Base-by-base conservation (phyloP, 2,797 vertebrate genomes). In the Aphelocoma californica region DNA sequence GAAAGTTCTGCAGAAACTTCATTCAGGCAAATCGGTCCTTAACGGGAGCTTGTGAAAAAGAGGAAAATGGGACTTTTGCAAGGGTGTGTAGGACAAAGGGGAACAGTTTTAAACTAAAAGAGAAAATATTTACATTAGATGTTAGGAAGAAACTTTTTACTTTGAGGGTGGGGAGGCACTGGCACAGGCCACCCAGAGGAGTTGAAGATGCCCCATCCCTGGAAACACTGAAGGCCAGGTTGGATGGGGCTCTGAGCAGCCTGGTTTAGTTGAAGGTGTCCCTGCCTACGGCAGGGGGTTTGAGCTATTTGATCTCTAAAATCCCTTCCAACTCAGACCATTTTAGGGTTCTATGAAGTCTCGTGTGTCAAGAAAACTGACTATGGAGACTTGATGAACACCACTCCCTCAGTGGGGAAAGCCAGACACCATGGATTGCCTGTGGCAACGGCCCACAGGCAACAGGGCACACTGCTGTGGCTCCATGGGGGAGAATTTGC, bases 381-480 rank as follows among this genome's bases (percentile, higher is more conserved):
- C 4, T 12, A 2, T 3, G 32, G 23, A 18, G 31, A 14, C 8
- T 7, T 4, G 40, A 8, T 13, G 51, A 14, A 21, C 11, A 9
- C 0, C 2, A 12, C 21, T n/a, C 11, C 15, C 6, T 36, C 21
- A 8, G 32, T 7, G 18, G 8, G 16, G 44, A 47, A 29, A 5
- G 26, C 31, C 26, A 34, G 34, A 32, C 42, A 19, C 24, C 8
- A 2, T 34, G 18, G 20, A 6, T 4, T 26, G 23, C 36, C 29
- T 31, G 1, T 14, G 25, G 18, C 34, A 14, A 4, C 2, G 9
- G 36, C 36, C 32, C 24, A 3, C 23, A 5, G 32, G 24, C 36
- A 19, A 6, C 14, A 12, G 20, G 24, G 10, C 28, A 5, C 11
- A 14, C 3, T 4, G 31, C 36, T 32, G 31, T 7, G 18, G 14